These are phyloP conservation scores for Apaloderma vittatum DNA, from an alignment of 2,113 vertebrate genomes.

Conservation along the genomic window DNA sequence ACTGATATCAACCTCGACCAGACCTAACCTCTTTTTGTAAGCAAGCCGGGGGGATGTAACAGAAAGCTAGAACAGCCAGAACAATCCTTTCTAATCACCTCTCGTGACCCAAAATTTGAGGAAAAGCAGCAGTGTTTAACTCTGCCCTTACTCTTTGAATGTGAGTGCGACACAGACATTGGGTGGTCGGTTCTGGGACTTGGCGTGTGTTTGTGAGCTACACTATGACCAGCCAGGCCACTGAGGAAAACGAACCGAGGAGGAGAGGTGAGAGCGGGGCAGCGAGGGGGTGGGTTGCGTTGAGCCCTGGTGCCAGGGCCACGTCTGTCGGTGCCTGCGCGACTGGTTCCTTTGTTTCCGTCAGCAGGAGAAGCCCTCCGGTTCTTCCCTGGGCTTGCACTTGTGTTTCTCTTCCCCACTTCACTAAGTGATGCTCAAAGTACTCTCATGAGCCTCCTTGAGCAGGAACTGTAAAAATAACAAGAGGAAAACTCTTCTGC, in stretches of 20 bases:
- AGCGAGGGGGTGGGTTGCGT: not conserved
- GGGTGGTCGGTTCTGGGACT: not conserved
- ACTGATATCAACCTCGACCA: not conserved
- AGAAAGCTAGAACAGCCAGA: not conserved
- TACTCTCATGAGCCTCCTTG: not conserved
- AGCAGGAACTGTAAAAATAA: not conserved
- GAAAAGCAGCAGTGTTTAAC: fast-evolving
- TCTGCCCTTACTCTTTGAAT: not conserved
- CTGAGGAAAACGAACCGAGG: not conserved
- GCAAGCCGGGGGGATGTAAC: not conserved
- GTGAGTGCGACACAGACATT: not conserved
- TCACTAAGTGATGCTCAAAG: not conserved
- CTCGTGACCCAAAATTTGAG: not conserved
- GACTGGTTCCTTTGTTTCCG: not conserved
- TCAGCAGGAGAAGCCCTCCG: not conserved
- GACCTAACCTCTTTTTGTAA: not conserved
- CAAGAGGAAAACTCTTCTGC: not conserved
- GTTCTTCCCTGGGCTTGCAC: not conserved
- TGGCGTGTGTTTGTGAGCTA: not conserved
- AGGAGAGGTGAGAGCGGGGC: not conserved
- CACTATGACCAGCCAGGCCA: fast-evolving
- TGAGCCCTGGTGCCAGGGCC: not conserved
- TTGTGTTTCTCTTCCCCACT: not conserved
- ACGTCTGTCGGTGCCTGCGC: not conserved
- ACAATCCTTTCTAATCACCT: not conserved